Evolutionary conservation across 2,797 vertebrate genomes (phyloP).

Genomic region (Gymnocypris eckloni): DNA sequence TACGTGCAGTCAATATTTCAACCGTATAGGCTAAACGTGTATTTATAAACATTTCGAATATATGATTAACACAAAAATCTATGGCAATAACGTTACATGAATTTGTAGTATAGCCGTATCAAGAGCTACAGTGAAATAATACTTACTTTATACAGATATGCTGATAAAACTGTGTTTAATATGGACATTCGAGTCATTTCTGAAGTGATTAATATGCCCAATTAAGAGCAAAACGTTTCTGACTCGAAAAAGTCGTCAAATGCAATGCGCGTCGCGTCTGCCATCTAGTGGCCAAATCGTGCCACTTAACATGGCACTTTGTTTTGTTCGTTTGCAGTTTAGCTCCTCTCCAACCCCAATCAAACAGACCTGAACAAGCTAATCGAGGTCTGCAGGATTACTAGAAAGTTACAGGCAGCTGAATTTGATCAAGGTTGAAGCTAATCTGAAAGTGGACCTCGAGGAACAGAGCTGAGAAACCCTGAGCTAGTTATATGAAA

Average conservation of each 20-base stretch:
- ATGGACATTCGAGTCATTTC: not conserved
- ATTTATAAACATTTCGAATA: no score
- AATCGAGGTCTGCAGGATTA: not conserved
- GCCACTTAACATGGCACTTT: not conserved
- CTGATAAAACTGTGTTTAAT: not conserved
- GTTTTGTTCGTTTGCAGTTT: not conserved
- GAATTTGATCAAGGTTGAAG: not conserved
- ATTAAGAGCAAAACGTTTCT: not conserved
- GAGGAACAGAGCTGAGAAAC: not conserved
- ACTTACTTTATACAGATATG: not conserved
- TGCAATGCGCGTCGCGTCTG: not conserved
- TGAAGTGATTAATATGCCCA: not conserved
- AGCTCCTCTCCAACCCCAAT: no score
- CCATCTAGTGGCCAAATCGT: conserved; percentile 19
- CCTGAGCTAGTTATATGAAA: not conserved
- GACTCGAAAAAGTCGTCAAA: not conserved
- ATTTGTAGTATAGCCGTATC: not conserved
- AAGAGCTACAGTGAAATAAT: not conserved
- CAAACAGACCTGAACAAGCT: not conserved
- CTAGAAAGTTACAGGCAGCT: not conserved
- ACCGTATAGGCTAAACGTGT: not conserved
- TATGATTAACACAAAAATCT: no score
- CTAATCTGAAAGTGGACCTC: not conserved
- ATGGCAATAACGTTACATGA: not conserved
- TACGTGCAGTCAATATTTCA: not conserved